Conservation (phyloP, 2,113 vertebrate species). For the Megalops atlanticus region DNA sequence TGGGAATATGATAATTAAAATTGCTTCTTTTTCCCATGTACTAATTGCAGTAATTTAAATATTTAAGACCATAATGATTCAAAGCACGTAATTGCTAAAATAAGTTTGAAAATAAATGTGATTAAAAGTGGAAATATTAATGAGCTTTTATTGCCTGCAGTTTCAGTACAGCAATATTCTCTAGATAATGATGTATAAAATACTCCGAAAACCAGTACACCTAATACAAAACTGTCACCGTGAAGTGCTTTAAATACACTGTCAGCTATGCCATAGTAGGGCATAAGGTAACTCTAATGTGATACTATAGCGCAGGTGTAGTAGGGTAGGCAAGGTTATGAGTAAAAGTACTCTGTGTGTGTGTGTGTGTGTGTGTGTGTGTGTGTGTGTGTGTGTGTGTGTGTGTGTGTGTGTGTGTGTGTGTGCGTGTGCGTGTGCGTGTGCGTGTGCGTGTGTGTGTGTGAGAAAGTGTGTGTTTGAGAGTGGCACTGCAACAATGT, state of each 20-base stretch:
- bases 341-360: too few species aligned
- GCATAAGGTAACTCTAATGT: too few species aligned
- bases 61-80: neutral
- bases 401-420: too few species aligned
- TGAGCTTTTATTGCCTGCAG: neutral
- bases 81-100: neutral
- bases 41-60: constrained; percentile 22
- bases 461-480: too few species aligned
- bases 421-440: too few species aligned
- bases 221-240: neutral
- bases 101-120: constrained; percentile 6
- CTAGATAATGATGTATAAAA: neutral
- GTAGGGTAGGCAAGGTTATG: too few species aligned
- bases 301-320: too few species aligned
- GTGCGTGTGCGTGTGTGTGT: too few species aligned
- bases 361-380: too few species aligned
- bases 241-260: too few species aligned
- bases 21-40: neutral
- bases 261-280: too few species aligned
- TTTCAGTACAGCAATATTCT: neutral
- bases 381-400: too few species aligned
- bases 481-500: neutral
- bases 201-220: neutral
- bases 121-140: neutral
- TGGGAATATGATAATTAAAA: constrained; percentile 42